Conservation (phyloP, 2,888 invertebrate genomes). For the Drosophila quasianomalipes region DNA sequence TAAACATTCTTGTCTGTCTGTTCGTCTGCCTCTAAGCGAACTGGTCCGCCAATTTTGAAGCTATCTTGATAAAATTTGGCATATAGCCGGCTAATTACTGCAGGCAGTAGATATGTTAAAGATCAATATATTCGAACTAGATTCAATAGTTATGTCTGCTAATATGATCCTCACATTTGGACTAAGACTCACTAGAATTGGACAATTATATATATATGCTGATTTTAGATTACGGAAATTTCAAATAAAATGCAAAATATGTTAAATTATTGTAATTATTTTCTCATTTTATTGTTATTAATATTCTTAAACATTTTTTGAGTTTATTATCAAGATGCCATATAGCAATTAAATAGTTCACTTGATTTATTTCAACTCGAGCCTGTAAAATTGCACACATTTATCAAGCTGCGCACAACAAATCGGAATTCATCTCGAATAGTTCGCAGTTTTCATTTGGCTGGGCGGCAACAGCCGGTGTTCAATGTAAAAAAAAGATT, state of each 20-base stretch:
- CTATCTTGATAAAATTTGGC: background rate
- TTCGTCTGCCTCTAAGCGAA: background rate
- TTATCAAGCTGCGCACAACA: background rate
- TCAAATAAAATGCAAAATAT: background rate
- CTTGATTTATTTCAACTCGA: background rate
- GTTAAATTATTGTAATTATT: background rate
- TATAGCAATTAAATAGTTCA: background rate
- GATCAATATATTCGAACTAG: background rate
- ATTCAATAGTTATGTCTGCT: background rate
- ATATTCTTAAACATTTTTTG: background rate
- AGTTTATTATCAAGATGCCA: background rate
- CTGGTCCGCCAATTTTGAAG: background rate
- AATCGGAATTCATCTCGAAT: conserved; percentile 25
- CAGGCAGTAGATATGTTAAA: background rate
- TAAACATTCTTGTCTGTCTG: background rate
- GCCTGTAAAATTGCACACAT: conserved; percentile 1
- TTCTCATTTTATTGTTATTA: background rate
- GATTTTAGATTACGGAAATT: background rate
- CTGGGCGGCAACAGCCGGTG: conserved; percentile 1
- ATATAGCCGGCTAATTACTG: background rate
- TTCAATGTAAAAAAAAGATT: conserved; percentile 40
- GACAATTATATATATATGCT: background rate
- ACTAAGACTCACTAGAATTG: background rate
- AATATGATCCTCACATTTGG: background rate
- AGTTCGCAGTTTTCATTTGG: conserved; percentile 7